phyloP scores from a whole-genome alignment of 2,797 vertebrate genomes.

The Esox masquinongy region DNA sequence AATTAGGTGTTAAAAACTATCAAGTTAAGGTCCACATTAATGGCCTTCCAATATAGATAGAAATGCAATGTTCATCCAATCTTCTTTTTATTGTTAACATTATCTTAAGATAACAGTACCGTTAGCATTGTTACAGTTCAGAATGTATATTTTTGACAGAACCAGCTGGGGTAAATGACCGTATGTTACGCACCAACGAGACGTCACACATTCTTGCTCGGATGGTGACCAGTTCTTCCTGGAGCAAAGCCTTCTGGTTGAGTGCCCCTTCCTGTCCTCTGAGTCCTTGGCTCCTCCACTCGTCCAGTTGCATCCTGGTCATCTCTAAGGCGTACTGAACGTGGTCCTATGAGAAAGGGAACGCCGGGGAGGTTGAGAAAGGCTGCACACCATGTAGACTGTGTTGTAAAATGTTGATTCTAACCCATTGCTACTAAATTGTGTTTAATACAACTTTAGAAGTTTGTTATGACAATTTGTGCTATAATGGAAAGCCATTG shows the following conservation, averaged over 20 bases:
- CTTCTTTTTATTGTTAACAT: no score
- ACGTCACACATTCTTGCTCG: slow-evolving; percentile 86
- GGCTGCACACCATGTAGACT: background rate
- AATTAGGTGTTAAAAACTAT: background rate
- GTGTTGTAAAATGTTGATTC: no score
- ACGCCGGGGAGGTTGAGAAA: background rate
- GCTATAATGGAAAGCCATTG: background rate
- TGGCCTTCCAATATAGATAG: background rate
- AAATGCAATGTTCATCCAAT: background rate
- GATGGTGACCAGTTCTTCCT: slow-evolving; percentile 86
- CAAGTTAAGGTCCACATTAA: background rate
- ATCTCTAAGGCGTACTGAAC: slow-evolving; percentile 84
- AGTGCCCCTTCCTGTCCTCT: slow-evolving; percentile 70
- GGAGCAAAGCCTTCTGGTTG: slow-evolving; percentile 84
- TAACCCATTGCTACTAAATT: no score
- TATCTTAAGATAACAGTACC: no score
- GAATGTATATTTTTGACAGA: no score
- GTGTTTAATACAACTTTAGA: background rate
- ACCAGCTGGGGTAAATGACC: no score
- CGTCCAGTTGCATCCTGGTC: slow-evolving; percentile 79
- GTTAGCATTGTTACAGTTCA: no score
- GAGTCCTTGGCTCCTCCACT: slow-evolving; percentile 70
- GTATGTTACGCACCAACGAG: slow-evolving; percentile 70
- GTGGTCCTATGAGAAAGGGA: slow-evolving; percentile 71
- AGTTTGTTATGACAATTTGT: background rate